phyloP scores from a whole-genome alignment of 2,797 vertebrate genomes.

The Esox masquinongy region DNA sequence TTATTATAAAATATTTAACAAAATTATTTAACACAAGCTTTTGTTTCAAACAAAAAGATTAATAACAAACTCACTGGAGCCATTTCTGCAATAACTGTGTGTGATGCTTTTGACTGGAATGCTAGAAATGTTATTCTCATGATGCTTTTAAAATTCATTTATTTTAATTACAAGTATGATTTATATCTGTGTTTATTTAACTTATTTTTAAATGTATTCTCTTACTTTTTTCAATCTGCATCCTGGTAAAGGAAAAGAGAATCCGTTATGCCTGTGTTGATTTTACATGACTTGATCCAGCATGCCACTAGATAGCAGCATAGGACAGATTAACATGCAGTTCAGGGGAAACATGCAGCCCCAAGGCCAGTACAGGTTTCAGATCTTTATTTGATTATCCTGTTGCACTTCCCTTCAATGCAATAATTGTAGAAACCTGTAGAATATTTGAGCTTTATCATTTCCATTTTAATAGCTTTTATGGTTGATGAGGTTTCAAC shows the following conservation, averaged over 20 bases:
- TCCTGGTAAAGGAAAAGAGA: too few relatives aligned
- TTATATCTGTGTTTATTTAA: not conserved
- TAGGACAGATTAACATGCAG: slow-evolving; percentile 14
- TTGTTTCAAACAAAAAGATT: not conserved
- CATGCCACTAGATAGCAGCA: slow-evolving; percentile 54
- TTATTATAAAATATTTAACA: not conserved
- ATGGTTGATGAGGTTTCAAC: too few relatives aligned
- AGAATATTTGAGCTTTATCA: too few relatives aligned
- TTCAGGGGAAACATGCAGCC: not conserved
- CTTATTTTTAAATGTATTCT: not conserved
- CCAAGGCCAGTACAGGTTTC: not conserved
- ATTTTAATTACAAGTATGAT: not conserved
- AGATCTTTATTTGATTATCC: too few relatives aligned
- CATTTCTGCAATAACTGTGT: not conserved
- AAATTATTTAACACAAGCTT: too few relatives aligned
- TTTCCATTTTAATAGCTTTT: too few relatives aligned
- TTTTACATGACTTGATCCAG: not conserved
- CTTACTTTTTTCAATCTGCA: not conserved
- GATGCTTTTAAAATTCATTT: not conserved
- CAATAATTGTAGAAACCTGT: too few relatives aligned
- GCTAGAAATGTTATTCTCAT: not conserved
- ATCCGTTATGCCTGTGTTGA: not conserved
- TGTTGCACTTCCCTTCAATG: too few relatives aligned
- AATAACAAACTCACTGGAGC: not conserved
- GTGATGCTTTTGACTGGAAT: not conserved